Conservation (phyloP, 1,140 invertebrate species). For the Cepaea nemoralis region DNA sequence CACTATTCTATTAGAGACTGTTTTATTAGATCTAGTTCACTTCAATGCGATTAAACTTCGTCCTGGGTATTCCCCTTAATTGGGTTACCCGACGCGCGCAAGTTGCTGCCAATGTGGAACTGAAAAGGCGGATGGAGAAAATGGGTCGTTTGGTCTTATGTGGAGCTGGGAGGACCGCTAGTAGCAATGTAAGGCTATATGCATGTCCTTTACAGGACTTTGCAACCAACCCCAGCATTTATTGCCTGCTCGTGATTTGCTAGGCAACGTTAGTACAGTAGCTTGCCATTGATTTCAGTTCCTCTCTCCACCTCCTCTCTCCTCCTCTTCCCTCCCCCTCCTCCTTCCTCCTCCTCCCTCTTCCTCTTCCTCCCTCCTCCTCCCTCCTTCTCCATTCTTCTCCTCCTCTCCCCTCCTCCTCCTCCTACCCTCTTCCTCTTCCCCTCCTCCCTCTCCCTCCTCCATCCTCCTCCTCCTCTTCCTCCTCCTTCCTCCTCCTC, state of each 20-base stretch:
- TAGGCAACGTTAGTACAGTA: too few species aligned
- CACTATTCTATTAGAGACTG: slow-evolving; percentile 52
- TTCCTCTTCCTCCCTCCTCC: slow-evolving; percentile 24
- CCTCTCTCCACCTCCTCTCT: neutral
- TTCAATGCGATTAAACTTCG: slow-evolving; percentile 53
- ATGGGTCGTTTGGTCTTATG: neutral
- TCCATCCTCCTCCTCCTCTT: too few species aligned
- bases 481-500: slow-evolving; percentile 22
- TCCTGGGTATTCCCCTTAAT: slow-evolving; percentile 32
- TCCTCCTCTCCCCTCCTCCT: slow-evolving; percentile 45
- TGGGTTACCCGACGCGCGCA: slow-evolving; percentile 45
- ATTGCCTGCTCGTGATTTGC: too few species aligned
- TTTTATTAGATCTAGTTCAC: slow-evolving; percentile 54
- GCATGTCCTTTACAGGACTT: too few species aligned
- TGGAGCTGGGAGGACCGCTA: too few species aligned
- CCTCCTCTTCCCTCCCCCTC: neutral
- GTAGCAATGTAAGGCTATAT: too few species aligned
- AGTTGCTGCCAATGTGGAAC: slow-evolving; percentile 1
- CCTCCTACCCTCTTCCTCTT: too few species aligned
- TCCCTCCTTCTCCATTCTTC: slow-evolving; percentile 30
- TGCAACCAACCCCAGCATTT: too few species aligned
- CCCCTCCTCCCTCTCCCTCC: too few species aligned
- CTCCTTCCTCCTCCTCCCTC: neutral
- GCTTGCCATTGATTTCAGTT: too few species aligned
- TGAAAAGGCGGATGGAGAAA: neutral